Evolutionary conservation across 2,113 vertebrate genomes (phyloP), one percentile per base, ranked within the genome.

Genomic region (Psilopsiagon aymara): DNA sequence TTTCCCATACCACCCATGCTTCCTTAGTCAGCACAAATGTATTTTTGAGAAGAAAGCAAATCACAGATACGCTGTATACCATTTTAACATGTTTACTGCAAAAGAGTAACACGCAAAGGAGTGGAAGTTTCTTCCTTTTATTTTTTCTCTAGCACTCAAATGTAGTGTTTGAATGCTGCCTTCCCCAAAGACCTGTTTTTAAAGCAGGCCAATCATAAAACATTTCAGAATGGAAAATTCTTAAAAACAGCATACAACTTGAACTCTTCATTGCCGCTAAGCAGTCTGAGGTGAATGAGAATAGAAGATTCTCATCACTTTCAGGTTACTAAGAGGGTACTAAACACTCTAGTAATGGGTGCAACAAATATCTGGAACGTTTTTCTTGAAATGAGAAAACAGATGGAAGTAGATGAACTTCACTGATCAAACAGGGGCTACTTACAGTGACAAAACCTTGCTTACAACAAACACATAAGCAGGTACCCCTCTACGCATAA

Each of bases 51-150:
- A 69, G 57, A 74, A 70, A 67, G 52, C 15, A 63, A 69, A 52
- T 5, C 0, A 0, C 27, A 84, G 13, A 11, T 46, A 43, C 53
- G 35, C 20, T 2, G 0, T 31, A 13, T 27, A 15, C 52, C 49
- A 16, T 77, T 47, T 75, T 41, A 87, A 91, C 57, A 68, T 4
- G 37, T 43, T 52, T 71, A 51, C 51, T 24, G 19, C 29, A 76
- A 62, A 87, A 53, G 27, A n/a, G 39, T 53, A 92, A 67, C 35
- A 66, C 39, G 13, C 57, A 90, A 57, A 6, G 23, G 17, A 82
- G 43, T 18, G 27, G 18, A 13, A 8, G 23, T 0, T 25, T 46
- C 28, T 78, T 23, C 49, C 31, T 10, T 47, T 69, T 64, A 25
- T 14, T 37, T 86, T 77, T 35, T 49, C 69, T 49, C 23, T 29